Conservation (phyloP, 2,888 invertebrate species). For the Microctonus hyperodae region DNA sequence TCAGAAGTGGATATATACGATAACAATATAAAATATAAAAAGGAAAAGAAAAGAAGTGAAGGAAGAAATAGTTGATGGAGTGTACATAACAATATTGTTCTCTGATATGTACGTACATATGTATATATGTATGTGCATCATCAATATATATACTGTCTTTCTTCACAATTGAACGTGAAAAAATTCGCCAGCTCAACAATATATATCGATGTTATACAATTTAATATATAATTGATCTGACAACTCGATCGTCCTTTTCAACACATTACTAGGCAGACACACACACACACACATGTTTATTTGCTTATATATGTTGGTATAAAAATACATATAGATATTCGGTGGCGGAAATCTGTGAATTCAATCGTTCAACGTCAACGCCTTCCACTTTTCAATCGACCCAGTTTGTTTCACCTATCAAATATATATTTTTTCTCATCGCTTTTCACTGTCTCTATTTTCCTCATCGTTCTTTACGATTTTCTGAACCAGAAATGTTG, state of each 20-base stretch:
- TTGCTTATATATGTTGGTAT: no score
- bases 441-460: background rate
- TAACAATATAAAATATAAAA: no score
- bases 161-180: background rate
- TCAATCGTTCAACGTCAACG: constrained; percentile 53
- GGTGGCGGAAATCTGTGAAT: constrained; percentile 48
- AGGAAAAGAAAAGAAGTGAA: constrained; percentile 5
- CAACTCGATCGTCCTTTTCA: background rate
- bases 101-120: no score
- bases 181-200: constrained; percentile 12
- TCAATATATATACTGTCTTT: no score
- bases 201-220: background rate
- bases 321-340: no score
- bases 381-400: constrained; percentile 42
- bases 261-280: constrained; percentile 14
- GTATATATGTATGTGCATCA: no score
- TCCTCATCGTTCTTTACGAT: background rate
- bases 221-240: background rate
- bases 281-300: background rate
- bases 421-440: constrained; percentile 36
- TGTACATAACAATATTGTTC: constrained; percentile 8
- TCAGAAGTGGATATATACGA: background rate
- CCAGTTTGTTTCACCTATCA: constrained; percentile 57
- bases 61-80: constrained; percentile 10
- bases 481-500: background rate